phyloP scores from a whole-genome alignment of 2,888 invertebrate genomes.

The Malthinus flaveolus region DNA sequence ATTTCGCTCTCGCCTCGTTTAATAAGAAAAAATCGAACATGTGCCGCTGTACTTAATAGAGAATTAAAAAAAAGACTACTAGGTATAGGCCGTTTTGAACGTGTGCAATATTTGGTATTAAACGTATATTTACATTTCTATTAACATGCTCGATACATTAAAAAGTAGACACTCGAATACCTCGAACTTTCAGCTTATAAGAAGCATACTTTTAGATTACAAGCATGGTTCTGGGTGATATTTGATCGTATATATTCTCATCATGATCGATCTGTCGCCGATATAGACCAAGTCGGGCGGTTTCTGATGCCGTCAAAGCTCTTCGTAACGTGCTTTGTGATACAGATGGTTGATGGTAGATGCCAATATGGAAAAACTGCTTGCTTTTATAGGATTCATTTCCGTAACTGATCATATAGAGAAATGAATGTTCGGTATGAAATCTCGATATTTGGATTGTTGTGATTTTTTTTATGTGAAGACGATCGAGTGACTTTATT shows the following conservation, averaged over 20 bases:
- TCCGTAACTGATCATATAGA: conserved; percentile 25
- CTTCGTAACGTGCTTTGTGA: conserved; percentile 20
- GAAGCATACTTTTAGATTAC: conserved; percentile 14
- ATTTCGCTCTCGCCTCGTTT: too few relatives aligned
- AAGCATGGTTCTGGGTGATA: conserved; percentile 23
- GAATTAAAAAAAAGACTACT: too few relatives aligned
- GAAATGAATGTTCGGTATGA: conserved; percentile 13
- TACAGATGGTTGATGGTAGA: conserved; percentile 16
- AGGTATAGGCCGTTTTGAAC: too few relatives aligned
- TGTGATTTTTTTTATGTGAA: conserved; percentile 6
- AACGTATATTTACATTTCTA: too few relatives aligned
- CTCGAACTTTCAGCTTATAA: conserved; percentile 5
- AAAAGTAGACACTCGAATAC: too few relatives aligned
- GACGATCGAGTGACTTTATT: too few relatives aligned
- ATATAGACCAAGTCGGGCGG: conserved; percentile 30
- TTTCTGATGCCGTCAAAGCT: conserved; percentile 27
- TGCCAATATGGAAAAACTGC: conserved; percentile 23
- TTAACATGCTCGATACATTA: too few relatives aligned
- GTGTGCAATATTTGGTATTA: too few relatives aligned
- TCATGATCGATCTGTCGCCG: conserved; percentile 30
- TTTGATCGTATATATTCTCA: conserved; percentile 23
- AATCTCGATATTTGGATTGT: conserved; percentile 15
- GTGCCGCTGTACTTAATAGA: too few relatives aligned
- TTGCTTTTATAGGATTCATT: conserved; percentile 27
- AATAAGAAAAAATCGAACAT: too few relatives aligned